Conservation (phyloP, 2,888 invertebrate genomes). For the Oscheius sp. region DNA sequence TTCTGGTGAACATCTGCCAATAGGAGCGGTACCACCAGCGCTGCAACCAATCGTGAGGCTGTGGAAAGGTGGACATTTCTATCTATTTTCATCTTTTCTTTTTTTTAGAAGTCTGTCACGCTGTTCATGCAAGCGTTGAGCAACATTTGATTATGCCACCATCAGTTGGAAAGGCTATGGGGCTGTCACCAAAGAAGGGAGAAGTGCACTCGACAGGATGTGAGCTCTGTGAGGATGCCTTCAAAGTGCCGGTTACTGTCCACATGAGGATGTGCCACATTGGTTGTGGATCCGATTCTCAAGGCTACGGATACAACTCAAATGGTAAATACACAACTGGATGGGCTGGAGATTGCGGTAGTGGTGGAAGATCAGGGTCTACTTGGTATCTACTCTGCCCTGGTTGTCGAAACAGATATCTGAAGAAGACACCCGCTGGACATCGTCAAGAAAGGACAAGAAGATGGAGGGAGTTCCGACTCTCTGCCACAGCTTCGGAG, state of each 20-base stretch:
- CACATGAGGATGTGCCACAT: conserved; percentile 91
- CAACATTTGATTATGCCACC: conserved; percentile 80
- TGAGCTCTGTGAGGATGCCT: conserved; percentile 84
- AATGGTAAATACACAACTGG: conserved; percentile 86
- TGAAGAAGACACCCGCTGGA: conserved; percentile 73
- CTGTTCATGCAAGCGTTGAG: conserved; percentile 78
- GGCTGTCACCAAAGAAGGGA: conserved; percentile 1
- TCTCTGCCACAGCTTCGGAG: conserved; percentile 54
- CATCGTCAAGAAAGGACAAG: conserved; percentile 62
- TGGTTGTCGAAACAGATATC: conserved; percentile 85
- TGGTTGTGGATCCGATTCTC: conserved; percentile 87
- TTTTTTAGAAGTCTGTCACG: conserved; percentile 79
- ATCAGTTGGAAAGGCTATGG: conserved; percentile 46
- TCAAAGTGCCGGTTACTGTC: conserved; percentile 83
- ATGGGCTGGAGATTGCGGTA: conserved; percentile 89
- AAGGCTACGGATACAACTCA: conserved; percentile 87
- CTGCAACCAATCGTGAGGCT: conserved; percentile 57
- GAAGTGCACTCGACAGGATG: conserved; percentile 77
- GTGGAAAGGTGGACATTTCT: conserved; percentile 82
- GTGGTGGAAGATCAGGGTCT: conserved; percentile 83
- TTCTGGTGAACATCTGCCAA: conserved; percentile 38
- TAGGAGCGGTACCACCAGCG: conserved; percentile 51
- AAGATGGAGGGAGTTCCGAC: conserved; percentile 63
- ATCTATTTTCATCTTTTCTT: conserved; percentile 3
- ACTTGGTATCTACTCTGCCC: conserved; percentile 89